phyloP scores from a whole-genome alignment of 2,797 vertebrate species.

The Paramormyrops hopkinsi region DNA sequence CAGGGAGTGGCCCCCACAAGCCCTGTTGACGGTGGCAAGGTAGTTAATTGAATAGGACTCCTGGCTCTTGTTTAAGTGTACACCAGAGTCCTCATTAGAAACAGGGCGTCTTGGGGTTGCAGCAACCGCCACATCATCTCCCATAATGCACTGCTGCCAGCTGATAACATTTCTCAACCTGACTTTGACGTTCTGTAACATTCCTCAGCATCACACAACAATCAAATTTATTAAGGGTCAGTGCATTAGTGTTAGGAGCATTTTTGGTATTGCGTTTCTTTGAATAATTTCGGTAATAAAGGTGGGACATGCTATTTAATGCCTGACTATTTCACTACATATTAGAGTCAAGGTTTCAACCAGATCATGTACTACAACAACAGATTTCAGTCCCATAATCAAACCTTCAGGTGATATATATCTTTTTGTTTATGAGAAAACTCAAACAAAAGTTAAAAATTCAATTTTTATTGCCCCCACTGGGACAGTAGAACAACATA shows the following conservation, averaged over 20 bases:
- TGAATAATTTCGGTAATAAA: not conserved
- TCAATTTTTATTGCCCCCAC: not conserved
- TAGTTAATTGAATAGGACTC: constrained; percentile 18
- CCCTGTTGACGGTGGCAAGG: not conserved
- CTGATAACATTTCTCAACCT: not conserved
- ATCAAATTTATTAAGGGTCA: not conserved
- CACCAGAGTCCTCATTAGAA: not conserved
- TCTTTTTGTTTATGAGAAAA: not conserved
- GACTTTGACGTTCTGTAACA: not conserved
- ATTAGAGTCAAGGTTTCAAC: not conserved
- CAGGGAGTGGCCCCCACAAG: not conserved
- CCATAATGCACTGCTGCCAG: not conserved
- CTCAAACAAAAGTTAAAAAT: not conserved
- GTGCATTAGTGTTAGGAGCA: not conserved
- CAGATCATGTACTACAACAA: not conserved
- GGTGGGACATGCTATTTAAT: not conserved
- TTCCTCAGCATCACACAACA: not conserved
- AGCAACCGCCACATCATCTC: not conserved
- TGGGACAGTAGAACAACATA: not conserved
- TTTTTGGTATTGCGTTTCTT: not conserved
- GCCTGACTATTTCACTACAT: not conserved
- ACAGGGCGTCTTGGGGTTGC: not conserved
- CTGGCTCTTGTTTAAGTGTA: constrained; percentile 1
- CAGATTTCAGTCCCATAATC: not conserved
- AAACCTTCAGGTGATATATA: not conserved